Percentiles rank a stretch among this genome's conserved stretches.
Conservation (phyloP, 1,140 invertebrate species). For the Lepidostoma basale region DNA sequence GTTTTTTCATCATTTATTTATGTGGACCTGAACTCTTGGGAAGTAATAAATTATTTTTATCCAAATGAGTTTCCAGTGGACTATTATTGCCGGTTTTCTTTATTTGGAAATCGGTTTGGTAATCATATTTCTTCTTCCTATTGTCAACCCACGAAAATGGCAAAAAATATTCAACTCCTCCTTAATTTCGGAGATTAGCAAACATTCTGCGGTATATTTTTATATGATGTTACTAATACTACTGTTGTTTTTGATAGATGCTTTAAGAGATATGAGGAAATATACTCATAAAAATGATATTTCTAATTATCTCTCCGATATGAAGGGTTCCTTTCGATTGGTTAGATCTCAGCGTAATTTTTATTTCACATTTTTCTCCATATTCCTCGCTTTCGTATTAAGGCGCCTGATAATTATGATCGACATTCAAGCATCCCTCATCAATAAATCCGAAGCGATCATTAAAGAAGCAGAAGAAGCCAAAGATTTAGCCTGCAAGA, state of each 20-base stretch:
- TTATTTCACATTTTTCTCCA: constrained; percentile 57
- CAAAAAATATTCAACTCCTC: constrained; percentile 53
- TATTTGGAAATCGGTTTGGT: constrained; percentile 55
- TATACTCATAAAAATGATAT: constrained; percentile 50
- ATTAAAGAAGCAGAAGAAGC: constrained; percentile 50
- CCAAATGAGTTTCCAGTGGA: constrained; percentile 57
- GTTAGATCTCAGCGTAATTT: constrained; percentile 59
- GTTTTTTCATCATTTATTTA: too few relatives aligned
- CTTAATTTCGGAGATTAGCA: constrained; percentile 50
- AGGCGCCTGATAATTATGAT: constrained; percentile 54
- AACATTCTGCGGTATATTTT: constrained; percentile 53
- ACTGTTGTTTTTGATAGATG: constrained; percentile 53
- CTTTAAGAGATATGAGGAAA: constrained; percentile 57
- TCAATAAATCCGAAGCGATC: constrained; percentile 52
- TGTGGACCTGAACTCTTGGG: too few relatives aligned
- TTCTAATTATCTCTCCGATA: constrained; percentile 50
- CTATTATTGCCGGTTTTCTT: constrained; percentile 54
- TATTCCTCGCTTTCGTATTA: constrained; percentile 58
- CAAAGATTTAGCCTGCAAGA: constrained; percentile 24
- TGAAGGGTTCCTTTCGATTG: constrained; percentile 55
- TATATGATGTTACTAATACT: constrained; percentile 52
- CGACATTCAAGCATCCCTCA: constrained; percentile 55
- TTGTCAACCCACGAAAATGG: constrained; percentile 56
- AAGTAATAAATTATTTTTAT: not conserved
- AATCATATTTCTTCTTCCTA: constrained; percentile 53